Conservation (phyloP, 2,797 vertebrate species). For the Acanthurus leucopareius region DNA sequence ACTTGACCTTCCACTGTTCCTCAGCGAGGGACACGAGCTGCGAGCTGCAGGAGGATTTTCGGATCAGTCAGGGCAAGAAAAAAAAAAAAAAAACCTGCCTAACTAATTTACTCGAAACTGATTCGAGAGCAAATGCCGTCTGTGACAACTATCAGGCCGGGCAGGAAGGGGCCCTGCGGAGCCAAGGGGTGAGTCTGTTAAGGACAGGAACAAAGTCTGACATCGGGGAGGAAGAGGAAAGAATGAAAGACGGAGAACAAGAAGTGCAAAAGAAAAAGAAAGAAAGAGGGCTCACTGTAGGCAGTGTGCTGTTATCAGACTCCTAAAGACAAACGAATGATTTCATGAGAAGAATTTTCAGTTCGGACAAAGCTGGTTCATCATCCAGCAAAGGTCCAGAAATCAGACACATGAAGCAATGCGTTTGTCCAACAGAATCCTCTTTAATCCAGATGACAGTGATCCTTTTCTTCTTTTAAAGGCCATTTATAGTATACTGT, state of each 20-base stretch:
- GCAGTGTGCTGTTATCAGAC: background rate
- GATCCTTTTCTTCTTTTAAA: conserved; percentile 11
- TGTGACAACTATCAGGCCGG: conserved; percentile 49
- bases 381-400: background rate
- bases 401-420: conserved; percentile 8
- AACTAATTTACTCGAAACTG: conserved; percentile 63
- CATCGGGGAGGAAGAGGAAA: conserved; percentile 9
- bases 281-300: background rate
- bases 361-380: conserved; percentile 27
- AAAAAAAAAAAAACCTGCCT: conserved; percentile 16
- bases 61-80: conserved; percentile 21
- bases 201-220: conserved; percentile 31
- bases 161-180: conserved; percentile 14
- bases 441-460: background rate
- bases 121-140: conserved; percentile 63
- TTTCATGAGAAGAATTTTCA: conserved; percentile 26
- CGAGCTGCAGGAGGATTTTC: conserved; percentile 41
- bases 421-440: conserved; percentile 17
- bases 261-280: background rate
- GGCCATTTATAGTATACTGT: too few relatives aligned
- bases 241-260: conserved; percentile 29
- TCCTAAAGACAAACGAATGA: background rate
- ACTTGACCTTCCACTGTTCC: conserved; percentile 77
- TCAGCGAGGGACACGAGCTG: conserved; percentile 40
- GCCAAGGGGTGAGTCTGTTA: background rate